Percentiles rank a stretch among this genome's conserved stretches.
Evolutionary conservation across 2,113 vertebrate genomes (phyloP).

Genomic region (Nothocercus julius): DNA sequence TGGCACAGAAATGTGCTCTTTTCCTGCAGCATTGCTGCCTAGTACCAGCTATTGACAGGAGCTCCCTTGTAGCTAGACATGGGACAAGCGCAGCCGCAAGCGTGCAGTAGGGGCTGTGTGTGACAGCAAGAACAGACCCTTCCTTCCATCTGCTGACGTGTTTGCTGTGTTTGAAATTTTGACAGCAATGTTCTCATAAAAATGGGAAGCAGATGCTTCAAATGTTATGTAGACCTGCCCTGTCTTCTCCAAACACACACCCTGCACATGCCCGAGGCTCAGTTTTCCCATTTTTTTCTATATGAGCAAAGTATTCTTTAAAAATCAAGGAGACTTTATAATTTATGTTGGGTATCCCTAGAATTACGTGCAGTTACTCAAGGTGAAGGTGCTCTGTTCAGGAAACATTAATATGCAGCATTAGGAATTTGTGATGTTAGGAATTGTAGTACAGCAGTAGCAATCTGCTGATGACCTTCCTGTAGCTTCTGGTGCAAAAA

Average conservation of each 20-base stretch:
- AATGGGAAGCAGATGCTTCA: not conserved
- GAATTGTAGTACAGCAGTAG: not conserved
- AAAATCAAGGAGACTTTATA: not conserved
- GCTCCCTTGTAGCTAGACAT: not conserved
- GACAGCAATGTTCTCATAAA: not conserved
- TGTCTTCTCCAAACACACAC: not conserved
- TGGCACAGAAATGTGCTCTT: not conserved
- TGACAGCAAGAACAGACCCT: not conserved
- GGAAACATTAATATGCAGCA: not conserved
- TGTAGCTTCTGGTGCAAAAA: not conserved
- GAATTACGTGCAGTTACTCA: not conserved
- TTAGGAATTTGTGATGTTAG: not conserved
- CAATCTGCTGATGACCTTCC: not conserved
- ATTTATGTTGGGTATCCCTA: not conserved
- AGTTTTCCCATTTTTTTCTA: not conserved
- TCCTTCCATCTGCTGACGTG: not conserved
- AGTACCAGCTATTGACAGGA: not conserved
- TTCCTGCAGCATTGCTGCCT: not conserved
- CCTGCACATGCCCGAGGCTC: accelerated
- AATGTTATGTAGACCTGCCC: not conserved
- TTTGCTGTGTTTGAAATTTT: not conserved
- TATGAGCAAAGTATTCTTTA: not conserved
- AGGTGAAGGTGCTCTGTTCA: not conserved
- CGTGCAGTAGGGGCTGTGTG: not conserved
- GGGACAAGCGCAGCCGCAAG: not conserved